A percentile compares a stretch with the other conserved stretches of the same genome.
Evolutionary conservation across 2,797 vertebrate species (phyloP).

Genomic region (Decapterus maruadsi): DNA sequence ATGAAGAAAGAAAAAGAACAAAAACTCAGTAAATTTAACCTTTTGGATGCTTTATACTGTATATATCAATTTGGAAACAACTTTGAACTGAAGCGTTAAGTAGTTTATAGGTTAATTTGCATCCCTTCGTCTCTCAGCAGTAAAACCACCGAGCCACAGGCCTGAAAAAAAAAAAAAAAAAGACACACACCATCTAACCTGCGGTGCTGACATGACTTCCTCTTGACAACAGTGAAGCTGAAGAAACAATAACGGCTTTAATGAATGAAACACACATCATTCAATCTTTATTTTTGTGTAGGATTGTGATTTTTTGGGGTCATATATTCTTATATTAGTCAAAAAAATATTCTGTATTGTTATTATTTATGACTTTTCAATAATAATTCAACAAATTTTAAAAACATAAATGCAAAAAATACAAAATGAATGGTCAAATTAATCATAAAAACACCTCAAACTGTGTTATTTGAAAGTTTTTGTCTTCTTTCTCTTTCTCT

Average conservation of each 20-base stretch:
- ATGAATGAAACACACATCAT: no score
- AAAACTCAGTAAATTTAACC: not conserved
- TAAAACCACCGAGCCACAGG: constrained; percentile 44
- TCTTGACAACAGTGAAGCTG: not conserved
- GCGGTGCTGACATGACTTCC: not conserved
- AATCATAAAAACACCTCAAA: not conserved
- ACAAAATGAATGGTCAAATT: not conserved
- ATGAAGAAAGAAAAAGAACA: not conserved
- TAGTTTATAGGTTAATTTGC: not conserved
- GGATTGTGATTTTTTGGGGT: no score
- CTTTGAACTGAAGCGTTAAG: not conserved
- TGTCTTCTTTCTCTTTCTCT: no score
- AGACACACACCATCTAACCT: not conserved
- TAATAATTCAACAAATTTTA: no score
- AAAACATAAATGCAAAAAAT: no score
- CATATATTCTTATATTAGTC: no score
- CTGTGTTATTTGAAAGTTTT: not conserved
- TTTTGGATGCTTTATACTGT: no score
- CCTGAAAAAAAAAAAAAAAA: not conserved
- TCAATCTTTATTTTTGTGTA: no score
- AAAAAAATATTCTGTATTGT: no score
- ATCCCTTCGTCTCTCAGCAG: not conserved
- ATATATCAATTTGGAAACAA: not conserved
- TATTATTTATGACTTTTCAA: no score
- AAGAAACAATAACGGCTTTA: no score